Conservation (phyloP, 2,888 invertebrate genomes). For the Agonopterix alstromeriana region DNA sequence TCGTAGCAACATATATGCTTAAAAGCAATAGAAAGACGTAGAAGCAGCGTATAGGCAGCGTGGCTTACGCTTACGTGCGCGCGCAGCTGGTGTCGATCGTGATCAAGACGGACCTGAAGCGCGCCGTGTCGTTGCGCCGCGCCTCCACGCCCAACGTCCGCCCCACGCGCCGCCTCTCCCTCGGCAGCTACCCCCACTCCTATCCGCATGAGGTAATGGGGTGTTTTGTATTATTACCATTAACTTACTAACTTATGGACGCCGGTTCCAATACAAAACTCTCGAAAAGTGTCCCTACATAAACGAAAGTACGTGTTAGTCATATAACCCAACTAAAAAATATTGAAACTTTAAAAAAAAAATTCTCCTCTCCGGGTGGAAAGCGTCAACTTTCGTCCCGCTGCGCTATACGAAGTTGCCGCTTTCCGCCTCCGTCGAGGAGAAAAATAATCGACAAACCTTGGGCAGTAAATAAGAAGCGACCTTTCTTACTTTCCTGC, state of each 20-base stretch:
- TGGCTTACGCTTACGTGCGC: slow-evolving; percentile 22
- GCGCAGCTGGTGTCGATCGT: slow-evolving; percentile 85
- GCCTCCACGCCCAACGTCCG: slow-evolving; percentile 66
- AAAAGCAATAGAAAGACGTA: not conserved
- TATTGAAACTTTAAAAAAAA: too few relatives aligned
- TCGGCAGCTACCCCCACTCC: slow-evolving; percentile 64
- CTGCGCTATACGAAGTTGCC: too few relatives aligned
- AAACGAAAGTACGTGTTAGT: too few relatives aligned
- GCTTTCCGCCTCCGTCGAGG: too few relatives aligned
- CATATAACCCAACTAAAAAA: too few relatives aligned
- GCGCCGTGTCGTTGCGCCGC: slow-evolving; percentile 61
- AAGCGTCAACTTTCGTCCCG: too few relatives aligned
- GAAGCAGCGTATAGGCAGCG: slow-evolving; percentile 8
- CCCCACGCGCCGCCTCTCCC: slow-evolving; percentile 45
- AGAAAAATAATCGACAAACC: too few relatives aligned
- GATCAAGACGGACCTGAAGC: slow-evolving; percentile 84
- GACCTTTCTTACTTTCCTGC: too few relatives aligned
- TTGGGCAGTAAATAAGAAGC: too few relatives aligned
- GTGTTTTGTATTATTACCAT: not conserved
- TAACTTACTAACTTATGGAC: too few relatives aligned
- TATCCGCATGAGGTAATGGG: slow-evolving; percentile 53
- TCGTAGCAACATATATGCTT: too few relatives aligned
- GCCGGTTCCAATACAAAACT: not conserved
- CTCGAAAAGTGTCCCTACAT: not conserved
- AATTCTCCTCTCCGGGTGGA: too few relatives aligned